A percentile compares a stretch with the other conserved stretches of the same genome.
Conservation (phyloP, 2,888 invertebrate species). For the Lithophane leautieri region DNA sequence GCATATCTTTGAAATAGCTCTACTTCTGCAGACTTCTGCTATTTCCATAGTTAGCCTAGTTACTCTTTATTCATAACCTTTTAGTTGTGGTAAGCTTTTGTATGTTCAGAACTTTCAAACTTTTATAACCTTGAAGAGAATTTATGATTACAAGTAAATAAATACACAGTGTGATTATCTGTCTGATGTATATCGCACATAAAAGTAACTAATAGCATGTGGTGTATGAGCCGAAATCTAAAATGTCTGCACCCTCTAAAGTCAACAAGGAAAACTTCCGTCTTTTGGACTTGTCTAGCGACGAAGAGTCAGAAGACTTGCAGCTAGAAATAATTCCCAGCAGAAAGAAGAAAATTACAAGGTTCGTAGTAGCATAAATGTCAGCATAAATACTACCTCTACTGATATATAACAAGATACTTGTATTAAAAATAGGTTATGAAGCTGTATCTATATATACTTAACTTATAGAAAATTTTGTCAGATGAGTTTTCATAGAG, state of each 20-base stretch:
- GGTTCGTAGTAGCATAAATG: conserved; percentile 75
- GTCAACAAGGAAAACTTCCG: conserved; percentile 92
- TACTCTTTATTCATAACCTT: conserved; percentile 32
- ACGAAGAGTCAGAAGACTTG: conserved; percentile 91
- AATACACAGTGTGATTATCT: conserved; percentile 45
- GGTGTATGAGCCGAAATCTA: conserved; percentile 71
- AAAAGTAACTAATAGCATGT: conserved; percentile 77
- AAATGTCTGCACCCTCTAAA: conserved; percentile 85
- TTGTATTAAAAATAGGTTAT: conserved; percentile 1
- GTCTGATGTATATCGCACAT: conserved; percentile 50
- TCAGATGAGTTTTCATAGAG: background rate
- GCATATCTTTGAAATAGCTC: conserved; percentile 51
- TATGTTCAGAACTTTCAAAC: conserved; percentile 52
- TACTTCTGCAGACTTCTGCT: conserved; percentile 27
- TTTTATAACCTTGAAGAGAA: conserved; percentile 63
- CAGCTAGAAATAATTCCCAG: conserved; percentile 91
- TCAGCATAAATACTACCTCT: background rate
- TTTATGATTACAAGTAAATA: conserved; percentile 55
- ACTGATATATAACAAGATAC: background rate
- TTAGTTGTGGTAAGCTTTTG: conserved; percentile 39
- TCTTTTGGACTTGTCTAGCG: conserved; percentile 91
- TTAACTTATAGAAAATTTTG: background rate
- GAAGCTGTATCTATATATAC: background rate
- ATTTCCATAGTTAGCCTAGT: conserved; percentile 4
- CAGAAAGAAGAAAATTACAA: conserved; percentile 89